phyloP scores from a whole-genome alignment of 92 coral and sea anemone species.

The Paragorgia papillata region DNA sequence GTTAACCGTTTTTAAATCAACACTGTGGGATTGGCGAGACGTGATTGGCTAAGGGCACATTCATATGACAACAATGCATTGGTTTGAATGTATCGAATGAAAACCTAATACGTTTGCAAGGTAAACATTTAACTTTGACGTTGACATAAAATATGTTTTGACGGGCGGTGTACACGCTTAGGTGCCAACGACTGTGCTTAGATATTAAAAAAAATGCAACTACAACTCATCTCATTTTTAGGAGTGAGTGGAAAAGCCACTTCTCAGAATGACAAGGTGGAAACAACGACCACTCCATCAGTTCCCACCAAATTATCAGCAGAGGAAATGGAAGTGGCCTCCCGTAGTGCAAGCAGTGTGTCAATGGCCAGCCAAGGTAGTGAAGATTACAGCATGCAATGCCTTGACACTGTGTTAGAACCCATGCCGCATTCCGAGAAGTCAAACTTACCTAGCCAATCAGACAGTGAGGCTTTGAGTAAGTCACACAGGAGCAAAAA shows the following conservation, averaged over 20 bases:
- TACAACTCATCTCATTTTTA: background rate
- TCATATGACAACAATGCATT: no score
- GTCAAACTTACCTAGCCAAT: background rate
- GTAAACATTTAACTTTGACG: no score
- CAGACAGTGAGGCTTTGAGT: background rate
- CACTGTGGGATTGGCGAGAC: no score
- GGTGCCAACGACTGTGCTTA: no score
- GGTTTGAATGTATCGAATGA: no score
- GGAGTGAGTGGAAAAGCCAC: background rate
- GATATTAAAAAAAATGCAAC: no score
- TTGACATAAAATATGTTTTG: no score
- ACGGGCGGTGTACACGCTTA: no score
- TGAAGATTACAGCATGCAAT: slow-evolving; percentile 22
- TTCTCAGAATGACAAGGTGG: background rate
- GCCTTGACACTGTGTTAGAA: background rate
- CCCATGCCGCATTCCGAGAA: background rate
- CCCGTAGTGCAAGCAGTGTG: slow-evolving; percentile 12
- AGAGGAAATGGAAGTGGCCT: slow-evolving; percentile 34
- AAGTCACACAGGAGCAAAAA: background rate
- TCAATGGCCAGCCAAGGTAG: slow-evolving; percentile 37
- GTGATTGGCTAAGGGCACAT: no score
- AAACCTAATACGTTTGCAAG: no score
- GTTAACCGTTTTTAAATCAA: no score
- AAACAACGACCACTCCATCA: background rate
- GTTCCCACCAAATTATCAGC: slow-evolving; percentile 2